Percentiles rank a stretch among this genome's conserved stretches.
phyloP scores from a whole-genome alignment of 1,140 invertebrate genomes.

The Ceratosolen fusciceps region DNA sequence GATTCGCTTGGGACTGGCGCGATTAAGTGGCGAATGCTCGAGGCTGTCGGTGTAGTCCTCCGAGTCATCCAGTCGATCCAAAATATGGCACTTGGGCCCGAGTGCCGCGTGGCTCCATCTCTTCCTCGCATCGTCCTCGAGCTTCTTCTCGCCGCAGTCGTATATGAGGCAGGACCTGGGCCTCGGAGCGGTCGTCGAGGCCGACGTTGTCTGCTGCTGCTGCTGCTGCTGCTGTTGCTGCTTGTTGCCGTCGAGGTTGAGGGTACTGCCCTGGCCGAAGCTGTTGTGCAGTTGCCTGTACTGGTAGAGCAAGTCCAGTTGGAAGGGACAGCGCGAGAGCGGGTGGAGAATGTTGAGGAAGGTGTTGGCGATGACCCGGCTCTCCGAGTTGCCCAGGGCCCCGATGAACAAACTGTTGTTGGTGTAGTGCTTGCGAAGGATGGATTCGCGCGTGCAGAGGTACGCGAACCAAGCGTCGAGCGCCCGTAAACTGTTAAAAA shows the following conservation, averaged over 20 bases:
- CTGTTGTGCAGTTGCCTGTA: slow-evolving; percentile 83
- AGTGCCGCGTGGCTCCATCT: slow-evolving; percentile 79
- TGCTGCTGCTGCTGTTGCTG: too few species aligned
- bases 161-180: slow-evolving; percentile 78
- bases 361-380: slow-evolving; percentile 79
- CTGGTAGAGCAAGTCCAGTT: slow-evolving; percentile 86
- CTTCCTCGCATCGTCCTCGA: slow-evolving; percentile 75
- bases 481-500: slow-evolving; percentile 77
- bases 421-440: slow-evolving; percentile 86
- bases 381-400: slow-evolving; percentile 76
- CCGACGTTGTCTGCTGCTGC: too few species aligned
- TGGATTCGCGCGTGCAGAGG: slow-evolving; percentile 83
- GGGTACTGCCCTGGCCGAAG: slow-evolving; percentile 70
- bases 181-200: slow-evolving; percentile 60
- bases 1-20: slow-evolving; percentile 59
- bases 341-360: slow-evolving; percentile 83
- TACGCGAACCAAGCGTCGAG: slow-evolving; percentile 90
- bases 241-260: slow-evolving; percentile 1
- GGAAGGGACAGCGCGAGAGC: slow-evolving; percentile 82
- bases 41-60: slow-evolving; percentile 83
- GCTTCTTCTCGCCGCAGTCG: slow-evolving; percentile 68
- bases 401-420: slow-evolving; percentile 80
- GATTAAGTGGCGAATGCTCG: slow-evolving; percentile 73
- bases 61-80: slow-evolving; percentile 80
- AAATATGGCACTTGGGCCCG: slow-evolving; percentile 79